A percentile compares a stretch with the other conserved stretches of the same genome.
These are phyloP conservation scores for Parapsyche elsis DNA, from an alignment of 1,140 invertebrate species.

Conservation along the genomic window DNA sequence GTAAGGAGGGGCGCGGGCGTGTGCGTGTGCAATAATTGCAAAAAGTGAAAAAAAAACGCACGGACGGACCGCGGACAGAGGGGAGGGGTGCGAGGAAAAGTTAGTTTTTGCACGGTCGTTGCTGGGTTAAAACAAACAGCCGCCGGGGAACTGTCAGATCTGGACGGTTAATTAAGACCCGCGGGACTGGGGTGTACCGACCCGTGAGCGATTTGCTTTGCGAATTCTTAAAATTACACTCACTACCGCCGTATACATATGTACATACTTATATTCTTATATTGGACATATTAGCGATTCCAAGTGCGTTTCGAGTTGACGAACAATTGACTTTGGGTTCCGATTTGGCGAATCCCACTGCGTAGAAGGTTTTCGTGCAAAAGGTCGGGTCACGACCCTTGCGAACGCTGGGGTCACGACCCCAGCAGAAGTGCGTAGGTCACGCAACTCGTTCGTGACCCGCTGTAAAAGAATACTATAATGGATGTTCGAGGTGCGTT, in stretches of 20 bases:
- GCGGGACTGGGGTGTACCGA: background rate
- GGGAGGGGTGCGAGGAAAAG: background rate
- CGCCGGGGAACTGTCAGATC: background rate
- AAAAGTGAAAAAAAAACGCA: background rate
- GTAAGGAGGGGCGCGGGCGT: background rate
- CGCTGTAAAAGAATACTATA: constrained; percentile 8
- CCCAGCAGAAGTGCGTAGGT: constrained; percentile 13
- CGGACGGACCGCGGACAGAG: background rate
- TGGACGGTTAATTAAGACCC: background rate
- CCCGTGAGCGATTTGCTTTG: background rate
- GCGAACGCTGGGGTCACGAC: background rate
- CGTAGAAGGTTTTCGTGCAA: background rate
- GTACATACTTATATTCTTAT: no score
- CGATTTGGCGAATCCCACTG: background rate
- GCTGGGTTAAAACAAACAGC: background rate
- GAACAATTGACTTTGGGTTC: no score
- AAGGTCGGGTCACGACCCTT: background rate
- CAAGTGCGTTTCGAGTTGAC: no score
- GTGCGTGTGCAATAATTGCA: constrained; percentile 17
- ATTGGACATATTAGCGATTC: no score
- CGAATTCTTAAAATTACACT: background rate
- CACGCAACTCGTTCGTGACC: constrained; percentile 43
- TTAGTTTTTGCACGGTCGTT: background rate
- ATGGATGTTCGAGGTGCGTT: constrained; percentile 37
- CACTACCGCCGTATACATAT: no score